A percentile compares a stretch with the other conserved stretches of the same genome.
These are phyloP conservation scores for Leptinotarsa texana DNA, from an alignment of 1,140 invertebrate genomes.

Conservation along the genomic window DNA sequence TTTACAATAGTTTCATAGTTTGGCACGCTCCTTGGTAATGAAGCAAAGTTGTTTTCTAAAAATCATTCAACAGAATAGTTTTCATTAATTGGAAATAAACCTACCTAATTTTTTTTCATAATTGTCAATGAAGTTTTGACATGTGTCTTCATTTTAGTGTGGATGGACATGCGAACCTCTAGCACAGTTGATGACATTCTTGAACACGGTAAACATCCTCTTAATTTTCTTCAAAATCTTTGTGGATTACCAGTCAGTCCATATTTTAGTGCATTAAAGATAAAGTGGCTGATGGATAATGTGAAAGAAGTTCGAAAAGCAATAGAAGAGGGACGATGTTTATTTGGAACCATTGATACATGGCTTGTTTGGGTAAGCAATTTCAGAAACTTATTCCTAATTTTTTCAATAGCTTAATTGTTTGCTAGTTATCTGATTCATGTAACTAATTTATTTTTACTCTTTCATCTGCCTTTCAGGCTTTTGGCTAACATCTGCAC, in stretches of 20 bases:
- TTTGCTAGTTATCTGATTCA: too few relatives aligned
- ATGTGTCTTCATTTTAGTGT: slow-evolving; percentile 62
- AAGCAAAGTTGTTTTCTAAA: too few relatives aligned
- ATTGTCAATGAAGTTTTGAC: too few relatives aligned
- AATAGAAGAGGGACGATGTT: slow-evolving; percentile 73
- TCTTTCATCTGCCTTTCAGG: too few relatives aligned
- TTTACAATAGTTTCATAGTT: too few relatives aligned
- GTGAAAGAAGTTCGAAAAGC: slow-evolving; percentile 77
- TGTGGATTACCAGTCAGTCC: slow-evolving; percentile 93
- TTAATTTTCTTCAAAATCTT: slow-evolving; percentile 71
- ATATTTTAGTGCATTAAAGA: slow-evolving; percentile 92
- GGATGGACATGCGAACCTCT: slow-evolving; percentile 85
- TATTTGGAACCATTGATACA: slow-evolving; percentile 94
- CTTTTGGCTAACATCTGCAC: too few relatives aligned
- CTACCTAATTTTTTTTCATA: too few relatives aligned
- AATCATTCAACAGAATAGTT: too few relatives aligned
- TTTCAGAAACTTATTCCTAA: slow-evolving; percentile 38
- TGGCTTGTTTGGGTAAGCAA: slow-evolving; percentile 90
- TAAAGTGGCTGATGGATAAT: slow-evolving; percentile 94
- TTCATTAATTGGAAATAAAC: too few relatives aligned
- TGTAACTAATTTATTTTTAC: too few relatives aligned
- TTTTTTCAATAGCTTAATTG: background rate
- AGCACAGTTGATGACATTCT: slow-evolving; percentile 82
- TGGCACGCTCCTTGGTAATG: too few relatives aligned
- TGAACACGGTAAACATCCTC: slow-evolving; percentile 61